Percentiles rank a stretch among this genome's conserved stretches.
Evolutionary conservation across 2,888 invertebrate species (phyloP).

Genomic region (Heliconius charithonia): DNA sequence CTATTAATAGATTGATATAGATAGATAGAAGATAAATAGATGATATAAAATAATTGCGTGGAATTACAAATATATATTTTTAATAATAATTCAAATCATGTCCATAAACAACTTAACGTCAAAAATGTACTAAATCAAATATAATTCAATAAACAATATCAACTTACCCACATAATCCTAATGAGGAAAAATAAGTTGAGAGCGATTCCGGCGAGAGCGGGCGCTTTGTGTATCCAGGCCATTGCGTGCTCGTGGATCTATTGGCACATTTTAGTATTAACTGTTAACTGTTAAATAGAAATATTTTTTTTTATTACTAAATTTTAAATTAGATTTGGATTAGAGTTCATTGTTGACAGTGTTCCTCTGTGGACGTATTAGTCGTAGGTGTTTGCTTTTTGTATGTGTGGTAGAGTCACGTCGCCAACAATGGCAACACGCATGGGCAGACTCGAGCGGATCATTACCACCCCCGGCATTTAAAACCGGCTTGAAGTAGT

Average conservation of each 20-base stretch:
- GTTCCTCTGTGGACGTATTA: too few species aligned
- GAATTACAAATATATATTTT: not conserved
- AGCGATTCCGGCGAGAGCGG: slow-evolving; percentile 91
- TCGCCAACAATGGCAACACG: too few species aligned
- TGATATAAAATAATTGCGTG: not conserved
- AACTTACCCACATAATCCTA: slow-evolving; percentile 94
- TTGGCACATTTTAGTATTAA: slow-evolving; percentile 85
- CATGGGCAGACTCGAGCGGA: too few species aligned
- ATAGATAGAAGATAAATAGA: too few species aligned
- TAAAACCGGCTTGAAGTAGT: too few species aligned
- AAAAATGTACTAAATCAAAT: not conserved
- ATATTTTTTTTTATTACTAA: not conserved
- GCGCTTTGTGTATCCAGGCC: slow-evolving; percentile 95
- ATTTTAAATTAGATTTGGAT: too few species aligned
- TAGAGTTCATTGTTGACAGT: not conserved
- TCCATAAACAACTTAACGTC: not conserved
- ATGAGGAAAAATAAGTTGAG: slow-evolving; percentile 92
- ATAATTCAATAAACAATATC: not conserved
- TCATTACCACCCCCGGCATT: too few species aligned
- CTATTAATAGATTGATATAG: too few species aligned
- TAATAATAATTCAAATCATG: not conserved
- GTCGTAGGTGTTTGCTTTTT: too few species aligned
- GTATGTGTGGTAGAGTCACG: too few species aligned
- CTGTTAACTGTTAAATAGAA: slow-evolving; percentile 59
- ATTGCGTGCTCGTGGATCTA: slow-evolving; percentile 92